Percentiles rank a stretch among this genome's conserved stretches.
Evolutionary conservation across 2,113 vertebrate genomes (phyloP).

Genomic region (Heloderma charlesbogerti): DNA sequence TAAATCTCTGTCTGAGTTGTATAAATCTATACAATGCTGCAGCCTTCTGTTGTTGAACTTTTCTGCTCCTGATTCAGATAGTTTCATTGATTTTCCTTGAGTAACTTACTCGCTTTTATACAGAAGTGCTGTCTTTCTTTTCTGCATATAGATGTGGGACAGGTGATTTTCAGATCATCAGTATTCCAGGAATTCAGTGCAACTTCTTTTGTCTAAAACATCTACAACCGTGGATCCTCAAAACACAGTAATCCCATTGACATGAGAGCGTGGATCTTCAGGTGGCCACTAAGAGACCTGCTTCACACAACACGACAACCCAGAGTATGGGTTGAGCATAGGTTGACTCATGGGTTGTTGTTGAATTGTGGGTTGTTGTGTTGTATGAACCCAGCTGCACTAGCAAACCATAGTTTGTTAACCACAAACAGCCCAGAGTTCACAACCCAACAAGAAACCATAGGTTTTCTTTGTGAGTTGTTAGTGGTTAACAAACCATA

Average conservation of each 20-base stretch:
- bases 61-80: slow-evolving; percentile 18
- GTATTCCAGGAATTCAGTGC: slow-evolving; percentile 32
- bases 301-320: too few relatives aligned
- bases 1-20: background rate
- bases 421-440: too few relatives aligned
- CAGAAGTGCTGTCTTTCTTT: slow-evolving; percentile 41
- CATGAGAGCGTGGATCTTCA: background rate
- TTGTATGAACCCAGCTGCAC: too few relatives aligned
- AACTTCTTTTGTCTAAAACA: slow-evolving; percentile 33
- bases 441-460: too few relatives aligned
- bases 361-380: too few relatives aligned
- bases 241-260: background rate
- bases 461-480: too few relatives aligned
- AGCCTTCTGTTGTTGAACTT: slow-evolving; percentile 31
- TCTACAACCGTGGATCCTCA: slow-evolving; percentile 24
- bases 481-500: too few relatives aligned
- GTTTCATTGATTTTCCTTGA: slow-evolving; percentile 14
- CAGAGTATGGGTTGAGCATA: too few relatives aligned
- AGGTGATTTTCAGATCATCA: slow-evolving; percentile 35
- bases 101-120: slow-evolving; percentile 36
- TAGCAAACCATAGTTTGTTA: too few relatives aligned
- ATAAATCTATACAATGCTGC: slow-evolving; percentile 22
- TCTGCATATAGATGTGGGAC: slow-evolving; percentile 51
- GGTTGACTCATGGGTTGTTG: too few relatives aligned
- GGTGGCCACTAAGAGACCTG: background rate